Base-by-base conservation (phyloP, 2,888 invertebrate species). In the Nesidiocoris tenuis region DNA sequence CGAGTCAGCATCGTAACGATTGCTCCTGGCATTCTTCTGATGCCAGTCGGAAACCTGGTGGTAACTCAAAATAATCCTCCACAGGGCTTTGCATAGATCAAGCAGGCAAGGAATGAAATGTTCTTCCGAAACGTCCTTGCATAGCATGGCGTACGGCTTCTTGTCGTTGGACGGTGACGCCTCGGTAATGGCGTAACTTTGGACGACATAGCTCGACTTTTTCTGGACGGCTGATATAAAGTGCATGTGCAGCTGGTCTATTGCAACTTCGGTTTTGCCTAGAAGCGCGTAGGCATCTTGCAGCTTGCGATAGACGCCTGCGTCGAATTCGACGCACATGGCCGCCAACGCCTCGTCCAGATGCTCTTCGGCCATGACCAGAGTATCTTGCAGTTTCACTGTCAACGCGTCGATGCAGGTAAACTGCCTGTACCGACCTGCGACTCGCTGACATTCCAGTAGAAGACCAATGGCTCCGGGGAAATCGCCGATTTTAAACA, bases 181-280 rank as follows among this genome's bases (percentile, higher is more conserved):
- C 56, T 74, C 65, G 22, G 64, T 74, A 23, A 66, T 23, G 18
- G 66, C 67, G 25, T 76, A 77, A 66, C 70, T 72, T 19, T 72
- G 68, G 55, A 77, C 75, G 19, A 76, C 72, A 56, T 64, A 75
- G 22, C 88, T 88, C 0, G 94, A 90, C 0, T 90, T 89, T 78
- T 91, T 92, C 80, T 94, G 96, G 17, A 98, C 93, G 0, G 95
- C 93, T 57, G 95, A 95, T 0, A 95, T 93, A 81, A 95, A 96
- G 83, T 97, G 96, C 89, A 98, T 96, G 80, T 95, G 94, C 9
- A 98, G 84, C 83, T 96, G 96, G 83, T 98, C 97, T 89, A 96
- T 93, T 0, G 96, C 95, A 1, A 92, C 90, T 84, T 96, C 91
- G 0, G 93, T 94, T 84, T 98, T 98, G 0, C 95, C 96, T 1